phyloP scores from a whole-genome alignment of 2,888 invertebrate genomes.

The Myopa testacea region DNA sequence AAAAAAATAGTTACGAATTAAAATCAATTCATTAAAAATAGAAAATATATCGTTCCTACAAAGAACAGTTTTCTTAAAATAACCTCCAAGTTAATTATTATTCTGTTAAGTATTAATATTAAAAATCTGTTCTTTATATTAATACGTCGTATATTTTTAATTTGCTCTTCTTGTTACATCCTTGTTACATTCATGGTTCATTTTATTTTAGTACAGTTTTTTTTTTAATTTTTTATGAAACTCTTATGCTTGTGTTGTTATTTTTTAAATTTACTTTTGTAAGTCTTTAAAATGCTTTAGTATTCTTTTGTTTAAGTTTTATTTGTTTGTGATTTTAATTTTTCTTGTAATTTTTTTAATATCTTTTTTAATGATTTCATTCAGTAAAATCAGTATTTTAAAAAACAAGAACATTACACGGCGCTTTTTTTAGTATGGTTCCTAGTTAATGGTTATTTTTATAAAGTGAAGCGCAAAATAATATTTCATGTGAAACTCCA shows the following conservation, averaged over 20 bases:
- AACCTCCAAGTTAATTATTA: not conserved
- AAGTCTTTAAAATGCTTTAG: not conserved
- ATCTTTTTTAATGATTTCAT: not conserved
- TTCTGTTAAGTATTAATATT: not conserved
- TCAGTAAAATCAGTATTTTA: not conserved
- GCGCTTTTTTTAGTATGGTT: not conserved
- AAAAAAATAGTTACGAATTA: too few species aligned
- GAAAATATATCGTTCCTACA: too few species aligned
- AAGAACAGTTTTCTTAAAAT: too few species aligned
- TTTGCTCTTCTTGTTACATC: conserved; percentile 1
- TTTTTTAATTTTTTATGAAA: conserved; percentile 14
- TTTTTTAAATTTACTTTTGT: conserved; percentile 16
- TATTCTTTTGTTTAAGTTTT: not conserved
- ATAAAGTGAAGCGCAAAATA: too few species aligned
- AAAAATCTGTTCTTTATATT: conserved; percentile 14
- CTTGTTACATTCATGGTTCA: conserved; percentile 8
- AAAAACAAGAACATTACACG: conserved; percentile 1
- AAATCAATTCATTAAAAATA: too few species aligned
- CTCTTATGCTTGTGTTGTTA: not conserved
- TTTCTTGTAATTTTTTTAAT: not conserved
- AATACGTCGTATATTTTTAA: conserved; percentile 6
- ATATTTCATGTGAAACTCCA: too few species aligned
- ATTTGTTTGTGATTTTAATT: not conserved
- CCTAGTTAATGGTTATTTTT: too few species aligned
- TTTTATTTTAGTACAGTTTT: not conserved